These are phyloP conservation scores for Podilymbus podiceps DNA, from an alignment of 2,113 vertebrate genomes.

Conservation along the genomic window DNA sequence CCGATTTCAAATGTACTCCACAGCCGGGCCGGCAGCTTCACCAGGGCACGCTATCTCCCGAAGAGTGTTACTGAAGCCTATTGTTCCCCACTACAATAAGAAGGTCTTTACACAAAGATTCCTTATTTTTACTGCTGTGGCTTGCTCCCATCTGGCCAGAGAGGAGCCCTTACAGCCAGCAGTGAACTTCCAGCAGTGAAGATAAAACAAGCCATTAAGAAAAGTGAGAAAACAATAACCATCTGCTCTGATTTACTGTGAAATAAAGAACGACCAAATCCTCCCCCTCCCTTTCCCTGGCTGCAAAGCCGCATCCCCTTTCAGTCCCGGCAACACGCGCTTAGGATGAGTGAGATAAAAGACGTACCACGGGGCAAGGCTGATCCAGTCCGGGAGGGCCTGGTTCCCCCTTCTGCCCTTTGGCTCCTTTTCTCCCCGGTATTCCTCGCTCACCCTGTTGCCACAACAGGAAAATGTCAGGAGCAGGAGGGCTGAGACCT, in stretches of 20 bases:
- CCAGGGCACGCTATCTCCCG: not conserved
- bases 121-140: conserved; percentile 31
- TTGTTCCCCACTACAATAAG: conserved; percentile 21
- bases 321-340: fast-evolving
- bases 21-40: not conserved
- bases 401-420: conserved; percentile 94
- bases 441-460: conserved; percentile 88
- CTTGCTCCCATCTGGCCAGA: conserved; percentile 38
- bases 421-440: conserved; percentile 89
- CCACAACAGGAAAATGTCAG: not conserved
- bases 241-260: conserved; percentile 56
- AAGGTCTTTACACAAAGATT: conserved; percentile 17
- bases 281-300: not conserved
- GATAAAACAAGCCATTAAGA: conserved; percentile 34
- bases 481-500: not conserved
- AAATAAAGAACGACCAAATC: not conserved
- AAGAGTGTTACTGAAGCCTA: not conserved
- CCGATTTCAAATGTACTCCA: not conserved
- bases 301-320: not conserved
- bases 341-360: not conserved
- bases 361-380: conserved; percentile 94
- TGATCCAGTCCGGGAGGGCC: conserved; percentile 94
- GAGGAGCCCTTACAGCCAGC: not conserved
- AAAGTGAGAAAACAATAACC: conserved; percentile 54
- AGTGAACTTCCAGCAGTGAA: conserved; percentile 39